These are phyloP conservation scores for Protaetia brevitarsis DNA, from an alignment of 1,140 invertebrate genomes.

Conservation along the genomic window DNA sequence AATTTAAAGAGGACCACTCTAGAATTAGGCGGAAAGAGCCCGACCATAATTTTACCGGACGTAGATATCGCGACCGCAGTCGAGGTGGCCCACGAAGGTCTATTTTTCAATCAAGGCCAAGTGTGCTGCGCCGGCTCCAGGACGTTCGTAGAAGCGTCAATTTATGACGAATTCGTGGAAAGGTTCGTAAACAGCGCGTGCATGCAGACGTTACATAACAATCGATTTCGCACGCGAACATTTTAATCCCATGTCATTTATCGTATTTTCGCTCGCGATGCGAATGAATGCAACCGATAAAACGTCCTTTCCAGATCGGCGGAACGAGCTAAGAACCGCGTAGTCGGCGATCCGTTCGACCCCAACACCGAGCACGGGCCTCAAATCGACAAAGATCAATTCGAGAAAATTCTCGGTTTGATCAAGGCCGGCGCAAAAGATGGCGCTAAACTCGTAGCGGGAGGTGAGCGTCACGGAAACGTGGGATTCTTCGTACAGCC, in stretches of 20 bases:
- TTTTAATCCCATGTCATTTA: not conserved
- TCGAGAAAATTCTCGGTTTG: conserved; percentile 78
- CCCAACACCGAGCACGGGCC: conserved; percentile 83
- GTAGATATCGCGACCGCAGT: conserved; percentile 77
- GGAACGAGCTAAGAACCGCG: conserved; percentile 74
- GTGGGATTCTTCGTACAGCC: conserved; percentile 91
- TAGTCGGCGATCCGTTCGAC: conserved; percentile 90
- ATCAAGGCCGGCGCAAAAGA: conserved; percentile 84
- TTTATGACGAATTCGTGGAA: conserved; percentile 97
- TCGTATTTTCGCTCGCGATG: not conserved
- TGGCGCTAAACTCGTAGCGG: conserved; percentile 82
- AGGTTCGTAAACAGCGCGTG: conserved; percentile 48
- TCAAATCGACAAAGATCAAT: conserved; percentile 85
- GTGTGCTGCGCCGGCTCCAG: conserved; percentile 75
- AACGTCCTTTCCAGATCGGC: conserved; percentile 50
- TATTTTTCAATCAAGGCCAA: conserved; percentile 84
- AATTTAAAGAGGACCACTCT: conserved; percentile 89
- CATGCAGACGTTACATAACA: not conserved
- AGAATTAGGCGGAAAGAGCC: conserved; percentile 94
- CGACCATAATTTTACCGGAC: conserved; percentile 87
- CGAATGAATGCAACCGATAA: not conserved
- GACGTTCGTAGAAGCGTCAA: conserved; percentile 87
- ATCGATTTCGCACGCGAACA: not conserved
- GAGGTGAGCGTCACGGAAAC: conserved; percentile 69
- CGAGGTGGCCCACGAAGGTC: conserved; percentile 73